Base-by-base conservation (phyloP, 2,113 vertebrate species). In the Rhinoderma darwinii region DNA sequence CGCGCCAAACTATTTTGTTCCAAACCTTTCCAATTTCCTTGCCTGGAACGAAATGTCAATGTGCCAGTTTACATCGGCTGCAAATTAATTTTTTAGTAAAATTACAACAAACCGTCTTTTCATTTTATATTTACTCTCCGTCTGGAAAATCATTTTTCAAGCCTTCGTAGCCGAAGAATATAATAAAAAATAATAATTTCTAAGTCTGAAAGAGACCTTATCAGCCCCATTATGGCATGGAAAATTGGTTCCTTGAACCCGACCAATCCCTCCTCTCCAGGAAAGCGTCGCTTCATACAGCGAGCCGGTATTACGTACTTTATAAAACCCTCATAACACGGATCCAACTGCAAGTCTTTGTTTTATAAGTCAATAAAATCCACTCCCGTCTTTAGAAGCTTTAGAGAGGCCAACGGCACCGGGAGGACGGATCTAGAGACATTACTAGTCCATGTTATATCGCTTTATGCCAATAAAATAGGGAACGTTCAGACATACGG, bases 341-440 rank as follows among this genome's bases (percentile, higher is more conserved):
- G 77, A 87, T 91, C 84, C 79, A 90, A 91, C 94, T 91, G 7
- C 39, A 90, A 88, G 68, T 88, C 27, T 79, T 88, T 79, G 1
- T 88, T 92, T 92, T 92, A 88, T 91, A 91, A 90, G 88, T 89
- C 90, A 92, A 89, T 91, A 90, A 92, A 91, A 89, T 91, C 63
- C 88, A 83, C 88, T 88, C 66, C 39, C n/a, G 63, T 79, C 89
- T 93, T 90, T 90, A 91, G 78, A 88, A 27, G 83, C 88, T 37
- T 0, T 4, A 39, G 39, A 90, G 35, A 88, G 89, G 88, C 72
- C 3, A 90, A 87, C 88, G 73, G 88, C 66, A 8, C 0, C 88
- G 18, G 47, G 70, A 88, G 84, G 72, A 77, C 27, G 51, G 77
- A 89, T 74, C 41, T 68, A 51, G 84, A 76, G 72, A 89, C 91